These are phyloP conservation scores for Hydrolagus colliei DNA, from an alignment of 2,797 vertebrate genomes.

Conservation along the genomic window DNA sequence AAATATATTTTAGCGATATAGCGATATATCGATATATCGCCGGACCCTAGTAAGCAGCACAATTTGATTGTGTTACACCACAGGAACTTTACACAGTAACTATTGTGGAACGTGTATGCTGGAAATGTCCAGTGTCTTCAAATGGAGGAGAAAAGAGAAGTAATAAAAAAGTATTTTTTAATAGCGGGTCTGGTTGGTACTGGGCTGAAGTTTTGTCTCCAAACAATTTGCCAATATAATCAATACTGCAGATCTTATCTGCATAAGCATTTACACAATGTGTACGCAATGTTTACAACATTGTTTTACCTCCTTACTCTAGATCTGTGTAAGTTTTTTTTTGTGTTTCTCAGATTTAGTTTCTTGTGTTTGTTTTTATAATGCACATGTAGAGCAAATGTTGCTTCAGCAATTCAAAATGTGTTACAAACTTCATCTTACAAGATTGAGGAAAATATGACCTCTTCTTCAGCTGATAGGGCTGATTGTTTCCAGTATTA, in stretches of 20 bases:
- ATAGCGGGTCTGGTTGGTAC: background rate
- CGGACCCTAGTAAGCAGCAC: slow-evolving; percentile 46
- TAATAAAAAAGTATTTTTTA: no score
- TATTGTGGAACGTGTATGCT: no score
- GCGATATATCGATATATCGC: no score
- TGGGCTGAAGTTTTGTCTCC: slow-evolving; percentile 15
- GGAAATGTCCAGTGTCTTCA: no score
- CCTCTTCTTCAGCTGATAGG: no score
- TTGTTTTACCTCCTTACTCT: background rate
- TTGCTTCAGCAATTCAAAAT: background rate
- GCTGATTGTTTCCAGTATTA: background rate
- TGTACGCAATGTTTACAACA: background rate
- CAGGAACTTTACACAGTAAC: no score
- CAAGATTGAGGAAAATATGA: no score
- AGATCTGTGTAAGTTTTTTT: background rate
- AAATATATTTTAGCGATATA: no score
- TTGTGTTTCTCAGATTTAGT: no score
- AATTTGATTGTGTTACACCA: no score
- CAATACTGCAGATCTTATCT: background rate
- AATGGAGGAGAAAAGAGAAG: background rate
- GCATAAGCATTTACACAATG: background rate
- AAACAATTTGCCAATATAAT: background rate
- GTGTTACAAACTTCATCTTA: background rate
- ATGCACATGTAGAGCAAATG: background rate
- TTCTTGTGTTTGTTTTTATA: no score